These are phyloP conservation scores for Uria lomvia DNA, from an alignment of 2,113 vertebrate species.

Conservation along the genomic window DNA sequence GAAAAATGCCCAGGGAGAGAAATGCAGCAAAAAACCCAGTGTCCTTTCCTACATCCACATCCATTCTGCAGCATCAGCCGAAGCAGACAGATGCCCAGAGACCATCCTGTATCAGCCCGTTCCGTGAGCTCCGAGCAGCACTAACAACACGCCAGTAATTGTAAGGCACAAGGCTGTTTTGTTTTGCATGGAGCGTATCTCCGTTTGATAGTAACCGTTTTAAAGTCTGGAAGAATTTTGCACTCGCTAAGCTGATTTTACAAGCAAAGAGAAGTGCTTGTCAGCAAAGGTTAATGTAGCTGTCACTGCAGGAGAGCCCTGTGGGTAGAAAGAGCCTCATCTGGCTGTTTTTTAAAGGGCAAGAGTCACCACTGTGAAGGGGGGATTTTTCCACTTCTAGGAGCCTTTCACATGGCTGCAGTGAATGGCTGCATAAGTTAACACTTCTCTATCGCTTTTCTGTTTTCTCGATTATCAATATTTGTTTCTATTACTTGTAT, in stretches of 20 bases:
- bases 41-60: background rate
- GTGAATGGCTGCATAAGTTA: background rate
- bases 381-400: constrained; percentile 33
- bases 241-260: constrained; percentile 61
- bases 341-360: constrained; percentile 65
- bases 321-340: constrained; percentile 51
- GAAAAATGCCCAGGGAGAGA: constrained; percentile 26
- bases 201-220: constrained; percentile 28
- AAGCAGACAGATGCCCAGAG: constrained; percentile 32
- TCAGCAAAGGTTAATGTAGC: constrained; percentile 65
- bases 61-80: background rate
- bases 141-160: background rate
- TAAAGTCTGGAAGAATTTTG: constrained; percentile 54
- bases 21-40: background rate
- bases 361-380: constrained; percentile 34
- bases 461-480: background rate
- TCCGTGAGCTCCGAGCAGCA: background rate
- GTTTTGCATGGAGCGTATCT: background rate
- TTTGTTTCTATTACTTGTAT: background rate
- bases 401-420: background rate
- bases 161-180: background rate
- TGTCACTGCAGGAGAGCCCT: constrained; percentile 63
- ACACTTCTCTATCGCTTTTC: background rate
- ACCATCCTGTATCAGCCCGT: background rate
- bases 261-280: constrained; percentile 60